Conservation (phyloP, 1,140 invertebrate species). For the Eriocheir sinensis region DNA sequence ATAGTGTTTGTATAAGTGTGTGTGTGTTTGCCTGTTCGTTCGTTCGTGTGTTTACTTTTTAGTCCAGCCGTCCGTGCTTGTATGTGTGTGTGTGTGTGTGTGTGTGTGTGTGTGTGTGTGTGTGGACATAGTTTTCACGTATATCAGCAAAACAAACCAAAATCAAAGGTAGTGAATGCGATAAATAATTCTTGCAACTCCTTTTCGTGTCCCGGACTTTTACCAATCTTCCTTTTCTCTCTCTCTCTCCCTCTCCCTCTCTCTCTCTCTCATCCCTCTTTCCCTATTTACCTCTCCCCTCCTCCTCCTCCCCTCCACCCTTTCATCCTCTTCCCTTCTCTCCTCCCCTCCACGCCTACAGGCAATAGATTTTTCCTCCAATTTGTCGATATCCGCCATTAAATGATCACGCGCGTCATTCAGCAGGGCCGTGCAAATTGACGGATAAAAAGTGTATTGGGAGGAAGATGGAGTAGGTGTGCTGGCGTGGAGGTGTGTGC, state of each 20-base stretch:
- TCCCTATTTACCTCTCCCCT: not conserved
- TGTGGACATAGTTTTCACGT: not conserved
- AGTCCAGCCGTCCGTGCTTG: not conserved
- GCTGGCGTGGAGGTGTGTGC: no score
- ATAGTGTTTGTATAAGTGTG: no score
- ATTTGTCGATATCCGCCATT: no score
- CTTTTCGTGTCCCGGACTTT: no score
- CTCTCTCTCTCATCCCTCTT: not conserved
- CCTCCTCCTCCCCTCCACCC: not conserved
- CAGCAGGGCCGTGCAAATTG: no score
- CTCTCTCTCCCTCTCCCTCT: slow-evolving; percentile 51
- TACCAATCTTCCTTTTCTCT: slow-evolving; percentile 30
- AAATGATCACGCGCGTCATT: no score
- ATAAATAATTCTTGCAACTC: no score
- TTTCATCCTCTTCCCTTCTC: not conserved
- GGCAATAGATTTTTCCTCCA: not conserved
- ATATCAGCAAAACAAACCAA: no score
- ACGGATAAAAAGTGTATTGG: no score
- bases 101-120: slow-evolving; percentile 30
- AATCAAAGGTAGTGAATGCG: no score
- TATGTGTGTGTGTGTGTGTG: slow-evolving; percentile 33
- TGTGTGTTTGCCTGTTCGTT: not conserved
- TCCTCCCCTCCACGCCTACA: not conserved
- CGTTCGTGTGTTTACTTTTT: not conserved
- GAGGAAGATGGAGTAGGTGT: no score